These are phyloP conservation scores for Synaphobranchus kaupii DNA, from an alignment of 2,797 vertebrate species.

Conservation along the genomic window DNA sequence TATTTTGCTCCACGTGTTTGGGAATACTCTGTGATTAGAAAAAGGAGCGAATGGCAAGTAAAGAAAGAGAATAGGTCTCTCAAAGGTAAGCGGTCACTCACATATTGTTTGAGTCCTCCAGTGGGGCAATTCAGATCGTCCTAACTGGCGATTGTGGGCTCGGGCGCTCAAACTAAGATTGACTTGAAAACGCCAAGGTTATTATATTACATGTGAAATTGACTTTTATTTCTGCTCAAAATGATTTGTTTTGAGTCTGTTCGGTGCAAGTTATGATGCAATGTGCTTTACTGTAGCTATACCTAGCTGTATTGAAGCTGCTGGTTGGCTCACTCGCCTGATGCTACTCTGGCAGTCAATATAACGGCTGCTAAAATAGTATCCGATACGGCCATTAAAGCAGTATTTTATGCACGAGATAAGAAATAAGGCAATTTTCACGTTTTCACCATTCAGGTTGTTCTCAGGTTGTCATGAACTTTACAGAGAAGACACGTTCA, in stretches of 20 bases:
- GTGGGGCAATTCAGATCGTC: neutral
- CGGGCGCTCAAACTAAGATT: neutral
- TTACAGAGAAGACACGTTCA: neutral
- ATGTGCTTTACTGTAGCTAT: neutral
- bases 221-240: constrained; percentile 51
- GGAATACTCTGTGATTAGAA: constrained; percentile 28
- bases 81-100: constrained; percentile 54
- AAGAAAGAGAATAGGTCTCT: constrained; percentile 51
- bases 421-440: neutral
- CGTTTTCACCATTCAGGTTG: neutral
- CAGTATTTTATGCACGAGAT: neutral
- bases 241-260: neutral
- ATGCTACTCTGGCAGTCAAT: neutral
- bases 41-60: constrained; percentile 66
- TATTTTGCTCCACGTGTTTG: neutral
- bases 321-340: neutral
- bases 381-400: neutral
- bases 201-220: constrained; percentile 19
- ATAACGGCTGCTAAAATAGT: neutral
- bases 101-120: constrained; percentile 38
- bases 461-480: neutral
- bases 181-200: neutral
- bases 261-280: neutral
- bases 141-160: neutral
- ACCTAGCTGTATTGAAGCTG: neutral